These are phyloP conservation scores for Pyrocoelia pectoralis DNA, from an alignment of 2,888 invertebrate genomes.

Conservation along the genomic window DNA sequence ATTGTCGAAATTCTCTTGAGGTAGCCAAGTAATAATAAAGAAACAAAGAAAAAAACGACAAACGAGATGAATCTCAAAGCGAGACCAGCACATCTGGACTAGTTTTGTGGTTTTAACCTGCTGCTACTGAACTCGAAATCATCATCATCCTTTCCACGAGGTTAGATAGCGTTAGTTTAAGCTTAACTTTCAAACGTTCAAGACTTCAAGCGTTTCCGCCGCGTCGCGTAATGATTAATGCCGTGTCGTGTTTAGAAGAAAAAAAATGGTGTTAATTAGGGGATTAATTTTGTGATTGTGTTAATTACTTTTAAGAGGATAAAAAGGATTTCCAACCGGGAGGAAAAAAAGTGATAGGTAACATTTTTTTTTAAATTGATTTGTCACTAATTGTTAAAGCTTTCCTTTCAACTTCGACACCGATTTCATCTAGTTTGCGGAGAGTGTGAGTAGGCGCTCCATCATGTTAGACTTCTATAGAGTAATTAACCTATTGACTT, in stretches of 20 bases:
- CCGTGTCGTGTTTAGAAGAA: neutral
- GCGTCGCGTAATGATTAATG: neutral
- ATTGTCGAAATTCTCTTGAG: too few species aligned
- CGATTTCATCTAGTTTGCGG: too few species aligned
- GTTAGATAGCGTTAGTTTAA: neutral
- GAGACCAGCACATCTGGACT: slow-evolving; percentile 7
- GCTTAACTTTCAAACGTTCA: neutral
- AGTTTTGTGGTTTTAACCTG: slow-evolving; percentile 5
- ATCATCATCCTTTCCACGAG: neutral
- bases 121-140: slow-evolving; percentile 4
- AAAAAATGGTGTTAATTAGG: neutral
- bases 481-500: too few species aligned
- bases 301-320: neutral
- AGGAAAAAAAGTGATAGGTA: neutral
- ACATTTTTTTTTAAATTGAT: too few species aligned
- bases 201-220: neutral
- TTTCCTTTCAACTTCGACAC: too few species aligned
- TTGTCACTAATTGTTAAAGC: too few species aligned
- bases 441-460: too few species aligned
- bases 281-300: slow-evolving; percentile 3
- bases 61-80: neutral
- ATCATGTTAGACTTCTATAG: too few species aligned
- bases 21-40: too few species aligned
- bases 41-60: neutral
- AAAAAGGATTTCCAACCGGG: neutral